Percentiles rank a stretch among this genome's conserved stretches.
These are phyloP conservation scores for Maniola hyperantus DNA, from an alignment of 2,888 invertebrate species.

Conservation along the genomic window DNA sequence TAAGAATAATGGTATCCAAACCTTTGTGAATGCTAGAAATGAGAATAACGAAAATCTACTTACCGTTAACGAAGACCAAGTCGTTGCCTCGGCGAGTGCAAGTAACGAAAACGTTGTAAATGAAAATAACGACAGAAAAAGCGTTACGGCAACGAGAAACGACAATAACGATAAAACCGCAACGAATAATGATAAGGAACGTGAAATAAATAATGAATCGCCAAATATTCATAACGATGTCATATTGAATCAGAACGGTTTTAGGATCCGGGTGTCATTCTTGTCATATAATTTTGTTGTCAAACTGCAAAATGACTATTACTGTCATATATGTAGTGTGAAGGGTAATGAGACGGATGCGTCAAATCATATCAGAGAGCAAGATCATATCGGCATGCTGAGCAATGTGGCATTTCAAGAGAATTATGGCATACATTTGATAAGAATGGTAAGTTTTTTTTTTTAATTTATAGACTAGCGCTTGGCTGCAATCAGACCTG, in stretches of 20 bases:
- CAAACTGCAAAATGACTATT: conserved; percentile 19
- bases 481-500: too few relatives aligned
- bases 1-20: conserved; percentile 9
- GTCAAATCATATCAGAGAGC: conserved; percentile 30
- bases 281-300: conserved; percentile 40
- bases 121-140: not conserved
- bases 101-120: not conserved
- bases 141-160: not conserved
- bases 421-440: conserved; percentile 38
- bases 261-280: conserved; percentile 29
- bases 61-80: conserved; percentile 2
- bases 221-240: conserved; percentile 25
- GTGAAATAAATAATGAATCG: conserved; percentile 11
- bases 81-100: too few relatives aligned
- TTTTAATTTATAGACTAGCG: too few relatives aligned
- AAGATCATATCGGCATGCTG: conserved; percentile 35
- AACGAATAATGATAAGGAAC: conserved; percentile 15
- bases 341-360: conserved; percentile 2
- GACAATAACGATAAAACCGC: not conserved
- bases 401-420: conserved; percentile 36
- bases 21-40: not conserved
- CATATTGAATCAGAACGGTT: conserved; percentile 35
- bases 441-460: conserved; percentile 45
- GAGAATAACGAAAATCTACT: not conserved
- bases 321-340: conserved; percentile 43